phyloP scores from a whole-genome alignment of 2,797 vertebrate species.

The Melanotaenia nigrans region DNA sequence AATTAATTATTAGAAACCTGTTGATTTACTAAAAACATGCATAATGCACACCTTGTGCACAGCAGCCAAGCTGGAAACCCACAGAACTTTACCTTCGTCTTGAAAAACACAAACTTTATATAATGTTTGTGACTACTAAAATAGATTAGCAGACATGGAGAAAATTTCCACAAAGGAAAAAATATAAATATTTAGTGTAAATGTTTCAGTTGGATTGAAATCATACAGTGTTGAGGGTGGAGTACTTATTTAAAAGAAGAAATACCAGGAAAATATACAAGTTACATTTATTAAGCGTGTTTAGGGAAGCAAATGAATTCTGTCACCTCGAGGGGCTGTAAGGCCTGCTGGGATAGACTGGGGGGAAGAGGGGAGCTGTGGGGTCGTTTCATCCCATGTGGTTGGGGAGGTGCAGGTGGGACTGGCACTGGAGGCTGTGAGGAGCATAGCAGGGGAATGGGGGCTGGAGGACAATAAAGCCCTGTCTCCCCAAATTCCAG shows the following conservation, averaged over 20 bases:
- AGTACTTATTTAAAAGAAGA: too few species aligned
- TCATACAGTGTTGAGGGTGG: not conserved
- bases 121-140: too few species aligned
- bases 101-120: too few species aligned
- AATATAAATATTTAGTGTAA: too few species aligned
- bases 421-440: constrained; percentile 45
- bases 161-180: too few species aligned
- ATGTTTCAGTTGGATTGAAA: not conserved
- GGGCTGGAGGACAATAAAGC: constrained; percentile 44
- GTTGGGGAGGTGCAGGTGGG: constrained; percentile 51
- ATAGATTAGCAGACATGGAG: too few species aligned
- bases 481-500: constrained; percentile 49
- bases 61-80: not conserved
- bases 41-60: constrained; percentile 4
- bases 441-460: constrained; percentile 49
- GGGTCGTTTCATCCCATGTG: constrained; percentile 60
- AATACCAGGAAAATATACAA: too few species aligned
- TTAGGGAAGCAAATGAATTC: not conserved
- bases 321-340: constrained; percentile 72
- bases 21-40: constrained; percentile 8
- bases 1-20: constrained; percentile 40
- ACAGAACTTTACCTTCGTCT: not conserved
- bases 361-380: constrained; percentile 52
- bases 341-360: constrained; percentile 44
- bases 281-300: not conserved